Base-by-base conservation (phyloP, 2,797 vertebrate genomes). In the Helicolenus hilgendorfi region DNA sequence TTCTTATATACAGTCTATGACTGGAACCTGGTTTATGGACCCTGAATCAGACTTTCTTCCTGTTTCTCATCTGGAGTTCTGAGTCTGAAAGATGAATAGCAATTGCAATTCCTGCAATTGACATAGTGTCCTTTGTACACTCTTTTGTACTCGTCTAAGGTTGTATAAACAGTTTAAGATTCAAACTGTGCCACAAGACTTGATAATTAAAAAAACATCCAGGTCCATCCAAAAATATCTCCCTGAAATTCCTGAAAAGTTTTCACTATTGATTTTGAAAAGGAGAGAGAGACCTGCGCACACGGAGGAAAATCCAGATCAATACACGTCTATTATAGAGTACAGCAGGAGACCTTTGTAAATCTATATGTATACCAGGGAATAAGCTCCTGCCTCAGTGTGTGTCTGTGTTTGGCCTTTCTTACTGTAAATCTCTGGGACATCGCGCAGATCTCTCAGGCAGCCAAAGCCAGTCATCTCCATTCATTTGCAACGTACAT, bases 401-500 rank as follows among this genome's bases (percentile, higher is more conserved):
- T 85, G 63, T 45, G 65, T 31, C 58, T 63, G 29, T 79, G 75
- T 77, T 72, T 15, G 79, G 59, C 22, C 63, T 81, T 81, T 87
- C 79, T 81, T 77, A 68, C 64, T 60, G 71, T 31, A 86, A 87
- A 92, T 89, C 88, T 94, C 62, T 55, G 24, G 56, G 78, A 92
- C 59, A 45, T 70, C 90, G 62, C 59, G 67, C 45, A 63, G 63
- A 89, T 92, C 83, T 83, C 84, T 82, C 38, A 24, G 74, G 29
- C 79, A 85, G 82, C 81, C 70, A 20, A 60, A 88, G 69, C 79
- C 83, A 91, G 86, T 85, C 90, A 31, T 88, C 79, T 89, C 77
- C 77, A 84, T 93, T 89, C 79, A 81, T 41, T 89, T 72, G 72
- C 76, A 84, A 26, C 77, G 79, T 91, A 79, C 87, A 89, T 91